phyloP scores from a whole-genome alignment of 2,113 vertebrate species.

The Hystrix brachyura region DNA sequence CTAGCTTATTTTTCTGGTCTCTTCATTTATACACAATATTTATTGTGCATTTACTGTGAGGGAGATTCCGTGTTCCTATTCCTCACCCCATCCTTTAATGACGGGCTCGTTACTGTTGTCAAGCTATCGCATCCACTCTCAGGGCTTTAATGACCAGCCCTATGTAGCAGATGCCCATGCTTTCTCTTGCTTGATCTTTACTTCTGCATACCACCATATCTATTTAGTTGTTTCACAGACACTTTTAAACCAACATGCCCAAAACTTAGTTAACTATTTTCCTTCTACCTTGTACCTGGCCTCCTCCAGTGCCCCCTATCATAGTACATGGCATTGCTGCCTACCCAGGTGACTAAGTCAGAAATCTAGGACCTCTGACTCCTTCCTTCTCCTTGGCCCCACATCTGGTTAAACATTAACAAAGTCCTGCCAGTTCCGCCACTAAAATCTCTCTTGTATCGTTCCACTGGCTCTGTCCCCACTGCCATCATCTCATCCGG shows the following conservation, averaged over 20 bases:
- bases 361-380: constrained; percentile 42
- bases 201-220: neutral
- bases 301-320: neutral
- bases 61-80: neutral
- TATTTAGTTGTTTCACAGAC: constrained; percentile 50
- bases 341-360: neutral
- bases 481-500: neutral
- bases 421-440: neutral
- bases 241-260: constrained; percentile 24
- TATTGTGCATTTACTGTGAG: neutral
- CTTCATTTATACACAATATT: neutral
- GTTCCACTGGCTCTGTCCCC: neutral
- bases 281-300: neutral
- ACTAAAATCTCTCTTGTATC: neutral
- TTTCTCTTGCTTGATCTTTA: neutral
- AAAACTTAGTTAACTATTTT: neutral
- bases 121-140: neutral
- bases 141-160: neutral
- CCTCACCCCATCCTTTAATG: neutral
- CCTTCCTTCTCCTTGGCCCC: neutral
- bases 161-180: neutral
- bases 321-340: neutral
- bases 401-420: neutral
- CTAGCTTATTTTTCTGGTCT: constrained; percentile 47
- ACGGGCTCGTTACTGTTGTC: neutral